Percentiles rank a stretch among this genome's conserved stretches.
Evolutionary conservation across 2,797 vertebrate genomes (phyloP).

Genomic region (Alauda arvensis): DNA sequence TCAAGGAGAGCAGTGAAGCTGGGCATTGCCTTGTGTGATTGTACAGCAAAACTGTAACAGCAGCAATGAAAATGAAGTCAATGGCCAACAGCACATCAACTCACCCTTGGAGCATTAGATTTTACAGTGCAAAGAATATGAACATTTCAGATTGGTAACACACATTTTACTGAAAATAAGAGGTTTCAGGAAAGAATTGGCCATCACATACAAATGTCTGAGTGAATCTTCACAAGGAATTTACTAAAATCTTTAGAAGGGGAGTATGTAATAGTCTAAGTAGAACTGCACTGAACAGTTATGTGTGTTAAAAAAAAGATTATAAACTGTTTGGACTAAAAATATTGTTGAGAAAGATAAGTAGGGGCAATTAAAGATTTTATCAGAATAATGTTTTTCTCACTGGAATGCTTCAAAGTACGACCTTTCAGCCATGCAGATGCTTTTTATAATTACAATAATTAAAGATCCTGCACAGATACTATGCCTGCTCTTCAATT

Average conservation of each 20-base stretch:
- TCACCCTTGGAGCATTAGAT: not conserved
- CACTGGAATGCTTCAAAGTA: not conserved
- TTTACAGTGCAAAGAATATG: not conserved
- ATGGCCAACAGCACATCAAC: not conserved
- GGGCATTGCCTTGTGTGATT: not conserved
- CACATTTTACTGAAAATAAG: not conserved
- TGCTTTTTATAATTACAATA: not conserved
- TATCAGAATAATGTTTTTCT: not conserved
- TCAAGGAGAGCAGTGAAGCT: not conserved
- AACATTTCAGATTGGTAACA: not conserved
- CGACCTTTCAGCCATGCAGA: not conserved
- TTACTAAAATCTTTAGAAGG: not conserved
- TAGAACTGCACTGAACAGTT: not conserved
- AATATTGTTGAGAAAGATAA: not conserved
- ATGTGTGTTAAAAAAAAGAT: not conserved
- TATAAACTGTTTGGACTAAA: not conserved
- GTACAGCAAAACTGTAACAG: not conserved
- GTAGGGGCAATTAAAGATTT: not conserved
- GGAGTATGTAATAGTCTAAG: not conserved
- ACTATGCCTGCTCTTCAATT: not conserved
- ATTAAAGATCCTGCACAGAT: not conserved
- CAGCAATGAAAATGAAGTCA: not conserved
- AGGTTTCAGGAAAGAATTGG: not conserved
- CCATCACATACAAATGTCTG: not conserved
- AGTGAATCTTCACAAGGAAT: not conserved